phyloP scores from a whole-genome alignment of 2,113 vertebrate species.

The Sapayoa aenigma region DNA sequence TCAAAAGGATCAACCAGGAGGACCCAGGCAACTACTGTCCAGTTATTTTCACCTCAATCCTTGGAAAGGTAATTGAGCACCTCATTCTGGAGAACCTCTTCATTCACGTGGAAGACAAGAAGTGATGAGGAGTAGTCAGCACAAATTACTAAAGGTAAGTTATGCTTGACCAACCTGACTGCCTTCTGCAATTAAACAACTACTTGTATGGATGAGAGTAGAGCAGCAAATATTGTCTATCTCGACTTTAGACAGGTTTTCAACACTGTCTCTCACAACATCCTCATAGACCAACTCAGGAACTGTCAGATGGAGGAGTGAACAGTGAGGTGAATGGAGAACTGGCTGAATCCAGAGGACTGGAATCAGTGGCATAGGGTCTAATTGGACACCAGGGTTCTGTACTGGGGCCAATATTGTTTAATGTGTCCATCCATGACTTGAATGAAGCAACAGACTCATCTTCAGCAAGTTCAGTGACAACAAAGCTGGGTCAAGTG shows the following conservation, averaged over 20 bases:
- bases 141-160: not conserved
- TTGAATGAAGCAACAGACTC: not conserved
- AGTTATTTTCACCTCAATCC: not conserved
- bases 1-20: not conserved
- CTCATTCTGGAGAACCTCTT: not conserved
- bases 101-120: not conserved
- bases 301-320: not conserved
- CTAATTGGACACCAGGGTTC: not conserved
- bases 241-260: not conserved
- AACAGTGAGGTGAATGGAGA: not conserved
- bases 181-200: not conserved
- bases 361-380: not conserved
- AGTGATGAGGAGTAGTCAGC: not conserved
- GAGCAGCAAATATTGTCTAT: not conserved
- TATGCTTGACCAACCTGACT: not conserved
- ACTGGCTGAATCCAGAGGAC: not conserved
- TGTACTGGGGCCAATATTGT: not conserved
- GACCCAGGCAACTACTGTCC: not conserved
- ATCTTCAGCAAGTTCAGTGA: not conserved
- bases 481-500: not conserved
- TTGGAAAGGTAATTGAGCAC: not conserved
- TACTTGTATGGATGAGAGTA: not conserved
- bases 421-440: not conserved
- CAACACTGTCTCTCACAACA: not conserved
- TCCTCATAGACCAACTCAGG: not conserved